Evolutionary conservation across 1,140 invertebrate genomes (phyloP).

Genomic region (honey bee (Apis mellifera)): Amel_HAv3.1 CM009937.2:10024001-10024500

Average conservation of each 20-base stretch:
- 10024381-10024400: too few relatives aligned
- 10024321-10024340: too few relatives aligned
- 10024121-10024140: slow-evolving; percentile 7
- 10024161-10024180: slow-evolving; percentile 1
- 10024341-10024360: too few relatives aligned
- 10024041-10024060: slow-evolving; percentile 27
- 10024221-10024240: not conserved
- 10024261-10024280: too few relatives aligned
- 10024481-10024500: too few relatives aligned
- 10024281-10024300: too few relatives aligned
- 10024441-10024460: too few relatives aligned
- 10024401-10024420: too few relatives aligned
- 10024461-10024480: too few relatives aligned
- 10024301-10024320: too few relatives aligned
- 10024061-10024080: slow-evolving; percentile 23
- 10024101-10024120: slow-evolving; percentile 20
- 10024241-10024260: not conserved
- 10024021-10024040: slow-evolving; percentile 26
- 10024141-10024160: not conserved
- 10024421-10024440: too few relatives aligned
- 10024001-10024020: not conserved
- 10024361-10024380: too few relatives aligned
- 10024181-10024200: not conserved
- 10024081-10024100: not conserved
- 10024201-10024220: not conserved